These are phyloP conservation scores for Xyliphius kryptos DNA, from an alignment of 2,113 vertebrate species.

Conservation along the genomic window DNA sequence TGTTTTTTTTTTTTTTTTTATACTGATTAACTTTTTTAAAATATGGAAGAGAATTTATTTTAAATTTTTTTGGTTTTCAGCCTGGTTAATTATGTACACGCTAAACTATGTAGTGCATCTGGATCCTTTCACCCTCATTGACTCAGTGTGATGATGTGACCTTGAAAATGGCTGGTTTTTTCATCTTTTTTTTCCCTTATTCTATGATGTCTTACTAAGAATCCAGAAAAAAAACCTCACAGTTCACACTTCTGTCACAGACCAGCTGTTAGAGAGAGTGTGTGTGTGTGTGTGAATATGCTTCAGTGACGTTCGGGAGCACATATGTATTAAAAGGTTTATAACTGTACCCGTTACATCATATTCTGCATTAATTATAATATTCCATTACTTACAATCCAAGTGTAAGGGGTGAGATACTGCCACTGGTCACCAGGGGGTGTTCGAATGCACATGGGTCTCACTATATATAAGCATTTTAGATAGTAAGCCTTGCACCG, in stretches of 20 bases:
- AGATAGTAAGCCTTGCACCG: no score
- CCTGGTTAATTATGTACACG: conserved; percentile 1
- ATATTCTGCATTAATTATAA: no score
- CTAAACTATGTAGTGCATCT: background rate
- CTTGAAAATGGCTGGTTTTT: conserved; percentile 10
- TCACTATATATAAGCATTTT: no score
- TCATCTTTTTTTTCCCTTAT: conserved; percentile 1
- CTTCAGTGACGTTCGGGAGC: background rate
- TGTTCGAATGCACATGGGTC: no score
- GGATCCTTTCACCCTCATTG: background rate
- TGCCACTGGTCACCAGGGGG: no score
- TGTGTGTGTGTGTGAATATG: background rate
- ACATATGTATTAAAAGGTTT: background rate
- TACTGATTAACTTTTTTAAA: no score
- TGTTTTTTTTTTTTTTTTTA: no score
- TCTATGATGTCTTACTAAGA: conserved; percentile 9
- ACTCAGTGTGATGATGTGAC: conserved; percentile 9
- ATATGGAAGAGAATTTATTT: background rate
- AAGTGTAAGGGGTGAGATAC: no score
- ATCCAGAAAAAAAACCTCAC: conserved; percentile 1
- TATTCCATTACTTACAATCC: no score
- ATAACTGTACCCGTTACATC: no score
- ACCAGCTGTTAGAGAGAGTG: conserved; percentile 7
- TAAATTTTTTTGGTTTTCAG: conserved; percentile 1
- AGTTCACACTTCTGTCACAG: conserved; percentile 1